phyloP scores from a whole-genome alignment of 2,888 invertebrate species.

The Linnaemya tessellans region DNA sequence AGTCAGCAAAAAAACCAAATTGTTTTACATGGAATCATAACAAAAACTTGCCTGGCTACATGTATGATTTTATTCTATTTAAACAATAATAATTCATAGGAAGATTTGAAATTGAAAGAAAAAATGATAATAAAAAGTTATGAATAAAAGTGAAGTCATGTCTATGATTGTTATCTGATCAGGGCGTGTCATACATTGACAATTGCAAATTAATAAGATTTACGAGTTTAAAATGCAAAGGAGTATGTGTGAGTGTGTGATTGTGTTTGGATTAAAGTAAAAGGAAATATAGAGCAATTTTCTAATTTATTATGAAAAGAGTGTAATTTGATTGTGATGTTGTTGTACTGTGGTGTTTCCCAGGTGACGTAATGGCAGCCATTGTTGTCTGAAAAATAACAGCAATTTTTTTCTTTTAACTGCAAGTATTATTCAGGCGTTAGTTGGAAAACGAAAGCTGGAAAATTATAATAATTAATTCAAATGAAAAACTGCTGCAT shows the following conservation, averaged over 20 bases:
- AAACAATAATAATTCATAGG: conserved; percentile 13
- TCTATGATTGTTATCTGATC: conserved; percentile 45
- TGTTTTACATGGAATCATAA: conserved; percentile 55
- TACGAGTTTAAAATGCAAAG: conserved; percentile 13
- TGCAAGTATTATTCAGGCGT: background rate
- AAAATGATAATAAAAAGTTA: background rate
- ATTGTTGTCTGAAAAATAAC: background rate
- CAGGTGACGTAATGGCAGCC: conserved; percentile 28
- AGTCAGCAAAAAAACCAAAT: conserved; percentile 23
- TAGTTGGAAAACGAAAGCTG: conserved; percentile 36
- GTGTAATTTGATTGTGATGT: background rate
- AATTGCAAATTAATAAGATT: conserved; percentile 54
- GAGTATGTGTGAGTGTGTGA: background rate
- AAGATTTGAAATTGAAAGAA: conserved; percentile 10
- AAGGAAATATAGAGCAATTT: conserved; percentile 24
- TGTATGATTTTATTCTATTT: conserved; percentile 21
- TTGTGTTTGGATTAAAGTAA: background rate
- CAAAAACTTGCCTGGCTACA: conserved; percentile 32
- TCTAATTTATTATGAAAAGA: background rate
- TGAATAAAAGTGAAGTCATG: conserved; percentile 60
- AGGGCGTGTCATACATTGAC: conserved; percentile 61
- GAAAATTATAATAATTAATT: conserved; percentile 49
- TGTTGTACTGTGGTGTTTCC: background rate
- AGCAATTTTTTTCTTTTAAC: background rate
- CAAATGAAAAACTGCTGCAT: conserved; percentile 43